Percentiles rank a stretch among this genome's conserved stretches.
These are phyloP conservation scores for Gallinago stenura DNA, from an alignment of 2,797 vertebrate species.

Conservation along the genomic window DNA sequence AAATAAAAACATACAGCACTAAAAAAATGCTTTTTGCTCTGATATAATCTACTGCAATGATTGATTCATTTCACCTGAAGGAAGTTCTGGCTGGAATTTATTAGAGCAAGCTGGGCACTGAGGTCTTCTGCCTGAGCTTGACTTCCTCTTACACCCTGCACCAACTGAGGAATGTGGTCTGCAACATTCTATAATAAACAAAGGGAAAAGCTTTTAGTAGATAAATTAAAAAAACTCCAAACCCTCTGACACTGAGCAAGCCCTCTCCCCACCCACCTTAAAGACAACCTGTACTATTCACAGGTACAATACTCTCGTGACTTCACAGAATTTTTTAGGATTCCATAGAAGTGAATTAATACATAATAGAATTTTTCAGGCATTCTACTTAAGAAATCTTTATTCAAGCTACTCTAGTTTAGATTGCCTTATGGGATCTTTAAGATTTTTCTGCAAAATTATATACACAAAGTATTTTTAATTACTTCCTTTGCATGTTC, in stretches of 20 bases:
- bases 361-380: neutral
- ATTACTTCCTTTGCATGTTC: neutral
- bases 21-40: neutral
- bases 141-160: slow-evolving; percentile 96
- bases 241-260: neutral
- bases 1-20: neutral
- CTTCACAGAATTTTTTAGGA: neutral
- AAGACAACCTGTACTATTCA: neutral
- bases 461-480: neutral
- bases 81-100: slow-evolving; percentile 98
- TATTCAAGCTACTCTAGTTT: neutral
- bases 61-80: slow-evolving; percentile 84
- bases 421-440: no score
- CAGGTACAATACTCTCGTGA: neutral
- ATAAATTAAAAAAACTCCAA: neutral
- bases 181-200: slow-evolving; percentile 86
- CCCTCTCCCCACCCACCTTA: neutral
- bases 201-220: neutral
- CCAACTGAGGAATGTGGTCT: slow-evolving; percentile 94
- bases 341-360: neutral
- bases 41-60: neutral
- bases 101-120: slow-evolving; percentile 93
- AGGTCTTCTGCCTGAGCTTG: slow-evolving; percentile 95
- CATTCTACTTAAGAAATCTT: neutral
- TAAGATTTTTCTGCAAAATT: neutral